Percentiles rank a stretch among this genome's conserved stretches.
phyloP scores from a whole-genome alignment of 2,888 invertebrate species.

The Hyppa rectilinea region DNA sequence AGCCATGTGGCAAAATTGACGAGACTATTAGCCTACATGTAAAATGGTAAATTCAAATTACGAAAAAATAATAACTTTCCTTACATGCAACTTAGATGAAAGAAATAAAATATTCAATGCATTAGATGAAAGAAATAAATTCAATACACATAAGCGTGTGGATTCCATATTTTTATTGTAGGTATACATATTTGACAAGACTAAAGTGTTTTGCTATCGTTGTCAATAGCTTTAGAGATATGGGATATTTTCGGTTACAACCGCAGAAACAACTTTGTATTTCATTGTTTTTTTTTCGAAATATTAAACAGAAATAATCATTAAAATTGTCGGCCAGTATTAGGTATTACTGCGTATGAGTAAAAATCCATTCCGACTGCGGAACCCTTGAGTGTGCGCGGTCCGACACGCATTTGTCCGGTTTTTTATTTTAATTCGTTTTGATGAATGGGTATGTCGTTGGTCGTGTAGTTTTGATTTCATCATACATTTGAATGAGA shows the following conservation, averaged over 20 bases:
- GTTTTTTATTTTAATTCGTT: constrained; percentile 44
- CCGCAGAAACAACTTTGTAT: too few relatives aligned
- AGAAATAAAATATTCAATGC: too few relatives aligned
- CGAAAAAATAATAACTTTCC: too few relatives aligned
- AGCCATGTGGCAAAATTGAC: neutral
- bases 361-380: neutral
- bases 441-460: constrained; percentile 61
- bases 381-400: neutral
- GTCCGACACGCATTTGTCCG: neutral
- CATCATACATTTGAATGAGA: constrained; percentile 53
- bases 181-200: too few relatives aligned
- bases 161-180: neutral
- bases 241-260: neutral
- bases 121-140: neutral
- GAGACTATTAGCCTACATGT: neutral
- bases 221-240: neutral
- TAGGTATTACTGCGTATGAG: neutral
- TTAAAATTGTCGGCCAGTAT: too few relatives aligned
- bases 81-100: too few relatives aligned
- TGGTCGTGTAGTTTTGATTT: constrained; percentile 56
- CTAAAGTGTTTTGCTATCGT: too few relatives aligned
- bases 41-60: neutral
- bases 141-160: too few relatives aligned
- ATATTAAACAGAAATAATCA: too few relatives aligned
- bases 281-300: neutral